Evolutionary conservation across 2,888 invertebrate species (phyloP), one percentile per base, ranked within the genome.

Genomic region (Shargacucullia verbasci): DNA sequence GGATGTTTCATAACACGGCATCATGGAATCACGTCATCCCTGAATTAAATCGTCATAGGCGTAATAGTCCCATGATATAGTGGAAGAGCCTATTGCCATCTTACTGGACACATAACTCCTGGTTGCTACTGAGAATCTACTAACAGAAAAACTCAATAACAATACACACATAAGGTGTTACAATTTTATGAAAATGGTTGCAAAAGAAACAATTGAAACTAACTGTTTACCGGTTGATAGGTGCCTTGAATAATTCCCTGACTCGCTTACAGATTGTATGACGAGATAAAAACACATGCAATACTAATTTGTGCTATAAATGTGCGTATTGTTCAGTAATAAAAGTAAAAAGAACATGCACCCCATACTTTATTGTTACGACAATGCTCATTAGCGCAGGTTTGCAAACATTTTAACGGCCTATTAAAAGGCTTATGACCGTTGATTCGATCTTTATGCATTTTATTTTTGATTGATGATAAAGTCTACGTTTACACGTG

Each of bases 331-430:
- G 67, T 73, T 61, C 58, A 43, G 50, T 33, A 70, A 66, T 72
- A 67, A 66, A 67, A 50, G 12, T 31, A 70, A 70, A 62, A 61
- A 50, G 47, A 55, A 3, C 50, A 34, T 45, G 58, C 56, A 61
- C 57, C 62, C 49, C 35, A 53, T 68, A 41, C 34, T 64, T 73
- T 70, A 73, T 71, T 65, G 64, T 71, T 50, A 68, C 57, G 58
- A 59, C 41, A 11, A 25, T 14, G 37, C 71, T 71, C 74, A 73
- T 73, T 73, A 73, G 60, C 56, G 64, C 59, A 57, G 40, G 50
- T 55, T 65, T 65, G 73, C 74, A 63, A 73, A 73, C 59, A 62
- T 59, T 73, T 73, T 63, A 73, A 73, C 63, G 62, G 62, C 59
- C 71, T 63, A 57, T 73, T 68, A 71, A 68, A 67, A 71, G 55